Evolutionary conservation across 1,140 invertebrate genomes (phyloP), one percentile per base, ranked within the genome.

Genomic region (Temnothorax curvispinosus): DNA sequence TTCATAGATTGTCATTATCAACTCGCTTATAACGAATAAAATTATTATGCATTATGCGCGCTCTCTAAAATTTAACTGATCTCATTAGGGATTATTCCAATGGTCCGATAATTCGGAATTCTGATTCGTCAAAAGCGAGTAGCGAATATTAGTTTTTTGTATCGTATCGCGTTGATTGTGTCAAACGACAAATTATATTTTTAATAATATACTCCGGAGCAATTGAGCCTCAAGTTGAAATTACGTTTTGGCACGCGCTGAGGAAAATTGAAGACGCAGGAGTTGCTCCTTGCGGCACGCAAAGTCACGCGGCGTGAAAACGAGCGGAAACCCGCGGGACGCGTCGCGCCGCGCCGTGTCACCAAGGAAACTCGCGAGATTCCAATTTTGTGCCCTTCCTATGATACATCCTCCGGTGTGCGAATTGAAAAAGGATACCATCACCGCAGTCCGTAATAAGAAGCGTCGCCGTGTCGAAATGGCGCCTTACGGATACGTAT

Each of bases 301-400:
- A 85, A 52, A 47, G 41, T 44, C 75, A 77, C 52, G 72, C 38
- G 52, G 62, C 62, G 81, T 88, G 89, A 86, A 90, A 90, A 80
- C 80, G 47, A 21, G 58, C 67, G 85, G 88, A 82, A 90, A 82
- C 52, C 38, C 86, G 50, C 41, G 88, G 54, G 78, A 90, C 87
- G 56, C 47, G 60, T 32, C 11, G 9, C 47, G 47, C 18, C 13
- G 50, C 50, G 86, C 41, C 54, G 47, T 41, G 18, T 27, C 62
- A 18, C 38, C 62, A 74, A 77, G 69, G 77, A 78, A 82, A 64
- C 67, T 54, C 64, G 52, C 18, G 85, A 27, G 74, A 77, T 32
- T 65, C 38, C 65, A 27, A 41, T 56, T 44, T 81, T 52, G 18
- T 56, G 54, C 78, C 50, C 86, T 72, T 65, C 32, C 13, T 21